These are phyloP conservation scores for Stenopsyche tienmushanensis DNA, from an alignment of 1,140 invertebrate genomes.

Conservation along the genomic window DNA sequence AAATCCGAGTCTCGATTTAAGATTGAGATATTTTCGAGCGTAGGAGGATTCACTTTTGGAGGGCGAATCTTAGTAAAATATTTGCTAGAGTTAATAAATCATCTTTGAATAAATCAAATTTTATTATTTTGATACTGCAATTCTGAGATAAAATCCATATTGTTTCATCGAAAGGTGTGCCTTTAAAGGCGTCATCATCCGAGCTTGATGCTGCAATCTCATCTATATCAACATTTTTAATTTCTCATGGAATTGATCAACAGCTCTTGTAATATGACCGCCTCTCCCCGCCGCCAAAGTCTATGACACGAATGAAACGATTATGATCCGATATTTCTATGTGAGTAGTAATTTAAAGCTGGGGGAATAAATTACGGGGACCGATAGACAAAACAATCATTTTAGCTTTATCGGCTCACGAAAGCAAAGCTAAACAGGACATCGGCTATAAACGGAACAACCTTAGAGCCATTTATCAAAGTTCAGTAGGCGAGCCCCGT, in stretches of 20 bases:
- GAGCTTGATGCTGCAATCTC: too few species aligned
- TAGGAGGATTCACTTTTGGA: not conserved
- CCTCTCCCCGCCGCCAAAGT: not conserved
- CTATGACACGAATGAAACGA: not conserved
- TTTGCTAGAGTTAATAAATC: too few species aligned
- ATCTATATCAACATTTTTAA: too few species aligned
- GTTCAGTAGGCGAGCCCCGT: slow-evolving; percentile 19
- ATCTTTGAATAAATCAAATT: too few species aligned
- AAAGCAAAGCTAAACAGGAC: slow-evolving; percentile 23
- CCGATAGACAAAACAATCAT: slow-evolving; percentile 15
- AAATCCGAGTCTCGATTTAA: too few species aligned
- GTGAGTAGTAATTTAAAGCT: too few species aligned
- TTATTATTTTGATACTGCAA: too few species aligned
- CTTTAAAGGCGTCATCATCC: too few species aligned
- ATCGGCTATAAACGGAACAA: slow-evolving; percentile 21
- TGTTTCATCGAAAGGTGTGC: too few species aligned
- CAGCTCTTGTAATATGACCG: too few species aligned
- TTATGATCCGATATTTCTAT: not conserved
- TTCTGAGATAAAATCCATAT: too few species aligned
- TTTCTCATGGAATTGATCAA: too few species aligned
- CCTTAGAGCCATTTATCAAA: slow-evolving; percentile 27
- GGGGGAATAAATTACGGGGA: slow-evolving; percentile 7
- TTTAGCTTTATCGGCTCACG: slow-evolving; percentile 6
- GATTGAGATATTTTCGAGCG: not conserved
- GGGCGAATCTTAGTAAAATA: not conserved